These are phyloP conservation scores for Ceyx margarethae DNA, from an alignment of 2,113 vertebrate species.

Conservation along the genomic window DNA sequence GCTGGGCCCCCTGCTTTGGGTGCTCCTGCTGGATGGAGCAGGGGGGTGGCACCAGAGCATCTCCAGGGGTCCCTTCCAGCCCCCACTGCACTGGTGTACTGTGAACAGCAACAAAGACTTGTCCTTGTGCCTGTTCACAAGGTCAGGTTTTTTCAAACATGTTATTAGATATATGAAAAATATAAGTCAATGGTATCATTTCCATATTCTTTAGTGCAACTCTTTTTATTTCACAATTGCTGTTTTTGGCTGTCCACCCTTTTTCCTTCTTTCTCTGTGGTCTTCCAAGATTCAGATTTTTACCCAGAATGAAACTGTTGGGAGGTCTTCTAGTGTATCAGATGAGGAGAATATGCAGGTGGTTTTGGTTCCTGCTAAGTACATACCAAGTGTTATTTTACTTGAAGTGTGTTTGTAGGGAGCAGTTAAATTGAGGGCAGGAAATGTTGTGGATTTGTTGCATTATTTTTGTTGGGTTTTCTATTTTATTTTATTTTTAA, in stretches of 20 bases:
- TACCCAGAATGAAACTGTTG: neutral
- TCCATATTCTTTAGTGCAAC: neutral
- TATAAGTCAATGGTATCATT: fast-evolving
- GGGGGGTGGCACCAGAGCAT: neutral
- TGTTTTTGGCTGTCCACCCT: neutral
- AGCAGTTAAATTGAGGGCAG: constrained; percentile 8
- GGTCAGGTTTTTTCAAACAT: fast-evolving
- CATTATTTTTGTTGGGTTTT: neutral
- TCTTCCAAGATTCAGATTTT: neutral
- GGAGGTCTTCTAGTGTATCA: neutral
- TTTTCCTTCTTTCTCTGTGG: neutral
- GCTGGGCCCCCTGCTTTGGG: neutral
- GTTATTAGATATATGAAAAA: neutral
- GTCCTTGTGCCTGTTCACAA: neutral
- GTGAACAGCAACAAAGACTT: neutral
- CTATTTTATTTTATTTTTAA: neutral
- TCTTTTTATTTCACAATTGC: neutral
- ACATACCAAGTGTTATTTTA: neutral
- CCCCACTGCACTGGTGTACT: neutral
- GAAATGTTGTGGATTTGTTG: neutral
- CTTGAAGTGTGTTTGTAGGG: neutral
- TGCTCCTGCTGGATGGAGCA: neutral
- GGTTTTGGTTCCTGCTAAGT: neutral
- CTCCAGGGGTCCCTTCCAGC: neutral
- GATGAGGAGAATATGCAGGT: neutral